Base-by-base conservation (phyloP, 2,888 invertebrate genomes). In the Alsophila aescularia region DNA sequence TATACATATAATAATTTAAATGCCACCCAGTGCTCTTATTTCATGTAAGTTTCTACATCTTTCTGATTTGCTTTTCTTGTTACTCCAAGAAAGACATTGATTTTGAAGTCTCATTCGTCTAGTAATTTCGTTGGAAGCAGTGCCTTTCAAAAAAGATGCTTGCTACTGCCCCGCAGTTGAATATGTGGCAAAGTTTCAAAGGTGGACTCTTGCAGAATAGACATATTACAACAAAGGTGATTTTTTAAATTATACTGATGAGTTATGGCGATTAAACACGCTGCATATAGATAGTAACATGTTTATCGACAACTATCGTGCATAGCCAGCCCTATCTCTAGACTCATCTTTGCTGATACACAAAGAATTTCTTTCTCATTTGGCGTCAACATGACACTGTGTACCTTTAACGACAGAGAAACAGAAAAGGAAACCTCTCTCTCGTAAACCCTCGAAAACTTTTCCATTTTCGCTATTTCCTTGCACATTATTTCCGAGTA, bases 281-380 rank as follows among this genome's bases (percentile, higher is more conserved):
- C 5, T 27, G n/a, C 29, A 4, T 10, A 10, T 2, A 35, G 9
- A 8, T 8, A 9, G 36, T n/a, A 2, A 12, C 12, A 24, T 15
- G 13, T n/a, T 4, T 16, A 45, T 45, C 12, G 27, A 36, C 9
- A 27, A 10, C 13, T 15, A 41, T 8, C 42, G 5, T 6, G 9
- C 16, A 21, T 31, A 42, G 45, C 16, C 75, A 67, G 54, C 78
- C 62, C 75, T 77, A 75, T 39, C 41, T 12, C 21, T 15, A 10
- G 31, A 31, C 36, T 43, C 50, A 54, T 58, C 52, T 60, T 58
- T 68, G 70, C 79, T 79, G 73, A 78, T 78, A 74, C 75, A 70
- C 64, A 52, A 77, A 79, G 86, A 85, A 87, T 86, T 87, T 86
- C 75, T 86, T 87, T 86, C 75, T 87, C 85, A 87, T 86, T 87